phyloP scores from a whole-genome alignment of 2,888 invertebrate species.

The Apodemia hepburni region DNA sequence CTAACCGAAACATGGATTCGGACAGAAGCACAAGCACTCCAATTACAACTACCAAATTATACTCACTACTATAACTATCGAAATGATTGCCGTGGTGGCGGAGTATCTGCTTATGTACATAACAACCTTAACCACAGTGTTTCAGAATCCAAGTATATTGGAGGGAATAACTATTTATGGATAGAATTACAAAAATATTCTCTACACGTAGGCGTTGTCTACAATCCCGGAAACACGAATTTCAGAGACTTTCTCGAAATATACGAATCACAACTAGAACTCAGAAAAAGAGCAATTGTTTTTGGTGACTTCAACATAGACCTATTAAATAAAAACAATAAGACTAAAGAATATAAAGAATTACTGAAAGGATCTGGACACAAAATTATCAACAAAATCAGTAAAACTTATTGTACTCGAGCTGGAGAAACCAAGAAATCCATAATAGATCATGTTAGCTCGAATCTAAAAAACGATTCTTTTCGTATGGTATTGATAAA shows the following conservation, averaged over 20 bases:
- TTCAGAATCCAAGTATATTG: constrained; percentile 1
- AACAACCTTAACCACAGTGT: constrained; percentile 21
- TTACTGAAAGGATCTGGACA: constrained; percentile 9
- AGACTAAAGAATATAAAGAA: constrained; percentile 16
- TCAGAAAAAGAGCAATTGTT: constrained; percentile 17
- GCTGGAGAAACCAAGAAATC: constrained; percentile 14
- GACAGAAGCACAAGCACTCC: constrained; percentile 12
- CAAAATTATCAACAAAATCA: constrained; percentile 12
- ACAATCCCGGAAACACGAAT: constrained; percentile 19
- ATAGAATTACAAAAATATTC: constrained; percentile 18
- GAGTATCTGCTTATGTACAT: constrained; percentile 23
- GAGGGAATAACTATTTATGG: constrained; percentile 22
- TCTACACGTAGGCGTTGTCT: constrained; percentile 20
- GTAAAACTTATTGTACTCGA: constrained; percentile 10
- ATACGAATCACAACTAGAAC: constrained; percentile 17
- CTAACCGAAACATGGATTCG: constrained; percentile 21
- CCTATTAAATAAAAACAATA: constrained; percentile 8
- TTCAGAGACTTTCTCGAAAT: constrained; percentile 9
- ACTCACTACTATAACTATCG: constrained; percentile 19
- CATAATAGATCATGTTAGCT: constrained; percentile 16
- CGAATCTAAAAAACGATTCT: constrained; percentile 8
- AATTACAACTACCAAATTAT: constrained; percentile 15
- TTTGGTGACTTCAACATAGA: background rate
- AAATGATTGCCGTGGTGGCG: constrained; percentile 21
- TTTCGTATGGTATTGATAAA: too few species aligned